phyloP scores from a whole-genome alignment of 2,797 vertebrate genomes.

The Perdix hodgsoniae region DNA sequence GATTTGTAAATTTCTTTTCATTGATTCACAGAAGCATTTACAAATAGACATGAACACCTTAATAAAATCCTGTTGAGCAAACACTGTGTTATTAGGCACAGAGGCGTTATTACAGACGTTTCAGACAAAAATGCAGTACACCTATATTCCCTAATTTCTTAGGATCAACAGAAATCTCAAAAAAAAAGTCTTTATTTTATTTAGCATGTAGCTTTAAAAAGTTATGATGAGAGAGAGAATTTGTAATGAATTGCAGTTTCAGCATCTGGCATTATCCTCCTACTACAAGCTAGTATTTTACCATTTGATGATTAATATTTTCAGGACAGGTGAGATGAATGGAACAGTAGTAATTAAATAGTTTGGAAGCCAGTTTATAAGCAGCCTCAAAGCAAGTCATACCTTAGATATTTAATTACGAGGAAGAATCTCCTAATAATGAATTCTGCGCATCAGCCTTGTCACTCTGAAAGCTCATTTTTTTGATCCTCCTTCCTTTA shows the following conservation, averaged over 20 bases:
- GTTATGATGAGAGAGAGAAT: not conserved
- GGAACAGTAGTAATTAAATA: constrained; percentile 57
- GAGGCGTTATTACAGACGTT: not conserved
- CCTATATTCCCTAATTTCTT: not conserved
- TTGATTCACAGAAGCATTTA: constrained; percentile 55
- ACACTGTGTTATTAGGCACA: not conserved
- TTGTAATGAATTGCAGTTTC: constrained; percentile 45
- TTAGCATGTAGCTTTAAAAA: constrained; percentile 11
- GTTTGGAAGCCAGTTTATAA: constrained; percentile 55
- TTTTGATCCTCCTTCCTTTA: constrained; percentile 34
- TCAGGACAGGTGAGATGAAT: constrained; percentile 39
- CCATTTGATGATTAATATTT: constrained; percentile 68
- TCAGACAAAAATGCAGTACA: not conserved
- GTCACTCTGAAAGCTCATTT: constrained; percentile 25
- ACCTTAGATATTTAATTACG: constrained; percentile 60
- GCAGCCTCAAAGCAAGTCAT: constrained; percentile 44
- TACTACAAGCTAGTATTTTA: constrained; percentile 43
- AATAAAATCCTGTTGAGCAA: constrained; percentile 29
- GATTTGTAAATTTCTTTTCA: constrained; percentile 45
- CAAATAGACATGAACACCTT: constrained; percentile 4
- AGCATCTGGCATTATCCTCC: constrained; percentile 29
- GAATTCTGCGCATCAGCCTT: constrained; percentile 20
- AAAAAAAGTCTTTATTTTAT: not conserved
- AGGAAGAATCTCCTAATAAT: constrained; percentile 41
- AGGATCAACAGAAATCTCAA: not conserved